Conservation (phyloP, 2,113 vertebrate species). For the Zosterops japonicus region DNA sequence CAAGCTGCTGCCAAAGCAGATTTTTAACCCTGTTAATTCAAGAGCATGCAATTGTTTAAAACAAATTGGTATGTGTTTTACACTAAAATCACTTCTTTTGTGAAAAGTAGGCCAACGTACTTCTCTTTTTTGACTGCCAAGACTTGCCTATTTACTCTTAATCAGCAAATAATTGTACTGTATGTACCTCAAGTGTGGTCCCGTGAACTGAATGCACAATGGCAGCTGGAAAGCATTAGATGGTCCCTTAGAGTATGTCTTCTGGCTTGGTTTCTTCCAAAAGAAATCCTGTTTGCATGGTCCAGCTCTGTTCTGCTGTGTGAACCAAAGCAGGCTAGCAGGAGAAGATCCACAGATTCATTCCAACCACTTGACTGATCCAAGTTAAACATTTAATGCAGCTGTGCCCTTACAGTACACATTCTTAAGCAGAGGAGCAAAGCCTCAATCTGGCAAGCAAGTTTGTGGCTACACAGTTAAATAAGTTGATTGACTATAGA, state of each 20-base stretch:
- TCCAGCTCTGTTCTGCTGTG: background rate
- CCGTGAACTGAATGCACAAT: background rate
- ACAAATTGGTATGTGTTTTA: conserved; percentile 5
- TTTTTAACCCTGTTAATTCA: conserved; percentile 54
- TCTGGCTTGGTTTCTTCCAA: background rate
- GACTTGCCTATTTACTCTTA: background rate
- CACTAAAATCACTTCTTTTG: conserved; percentile 6
- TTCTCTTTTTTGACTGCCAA: conserved; percentile 27
- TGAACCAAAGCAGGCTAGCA: background rate
- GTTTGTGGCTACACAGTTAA: background rate
- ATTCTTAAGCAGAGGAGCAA: background rate
- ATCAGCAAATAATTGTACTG: conserved; percentile 31
- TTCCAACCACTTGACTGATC: background rate
- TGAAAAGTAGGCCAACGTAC: conserved; percentile 15
- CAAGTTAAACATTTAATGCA: background rate
- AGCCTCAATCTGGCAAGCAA: background rate
- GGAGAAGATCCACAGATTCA: background rate
- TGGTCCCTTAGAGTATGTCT: background rate
- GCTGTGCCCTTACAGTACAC: background rate
- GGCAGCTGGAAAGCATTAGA: background rate
- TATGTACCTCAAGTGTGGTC: background rate
- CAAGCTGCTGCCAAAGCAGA: conserved; percentile 33
- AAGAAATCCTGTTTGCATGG: background rate
- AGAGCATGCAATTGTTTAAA: conserved; percentile 30
- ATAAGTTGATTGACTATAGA: background rate